Evolutionary conservation across 2,113 vertebrate genomes (phyloP).

Genomic region (Pelobates fuscus): DNA sequence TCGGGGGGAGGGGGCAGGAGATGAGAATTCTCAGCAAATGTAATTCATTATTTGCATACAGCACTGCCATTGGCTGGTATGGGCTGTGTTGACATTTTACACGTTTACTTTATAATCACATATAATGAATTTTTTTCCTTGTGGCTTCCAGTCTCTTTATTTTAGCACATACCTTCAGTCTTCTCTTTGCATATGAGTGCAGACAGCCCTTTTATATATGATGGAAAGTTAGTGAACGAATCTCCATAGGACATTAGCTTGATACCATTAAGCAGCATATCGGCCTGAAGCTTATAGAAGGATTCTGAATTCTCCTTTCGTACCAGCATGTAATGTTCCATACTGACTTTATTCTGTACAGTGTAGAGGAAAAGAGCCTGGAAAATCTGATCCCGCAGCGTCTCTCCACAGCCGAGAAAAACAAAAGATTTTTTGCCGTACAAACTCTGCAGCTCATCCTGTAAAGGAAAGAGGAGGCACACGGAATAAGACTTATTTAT

Average conservation of each 20-base stretch:
- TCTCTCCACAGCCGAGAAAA: constrained; percentile 74
- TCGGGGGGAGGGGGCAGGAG: no score
- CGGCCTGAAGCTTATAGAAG: constrained; percentile 72
- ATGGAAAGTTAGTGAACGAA: constrained; percentile 63
- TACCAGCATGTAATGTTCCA: constrained; percentile 73
- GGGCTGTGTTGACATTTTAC: no score
- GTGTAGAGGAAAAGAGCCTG: constrained; percentile 74
- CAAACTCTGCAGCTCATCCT: constrained; percentile 70
- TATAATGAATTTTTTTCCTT: no score
- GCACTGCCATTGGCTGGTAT: no score
- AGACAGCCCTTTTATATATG: constrained; percentile 64
- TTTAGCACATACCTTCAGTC: constrained; percentile 58
- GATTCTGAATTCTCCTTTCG: constrained; percentile 68
- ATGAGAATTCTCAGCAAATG: no score
- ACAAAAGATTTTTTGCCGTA: constrained; percentile 70
- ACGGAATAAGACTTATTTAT: no score
- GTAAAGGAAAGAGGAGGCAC: no score
- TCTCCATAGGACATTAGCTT: constrained; percentile 70
- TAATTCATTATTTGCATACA: no score
- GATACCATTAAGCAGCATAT: constrained; percentile 70
- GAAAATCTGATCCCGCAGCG: constrained; percentile 71
- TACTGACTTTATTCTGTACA: constrained; percentile 66
- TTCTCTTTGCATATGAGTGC: constrained; percentile 66
- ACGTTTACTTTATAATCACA: no score
- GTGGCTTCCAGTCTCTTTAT: no score